Evolutionary conservation across 2,888 invertebrate genomes (phyloP).

Genomic region (Cyaniris semiargus): DNA sequence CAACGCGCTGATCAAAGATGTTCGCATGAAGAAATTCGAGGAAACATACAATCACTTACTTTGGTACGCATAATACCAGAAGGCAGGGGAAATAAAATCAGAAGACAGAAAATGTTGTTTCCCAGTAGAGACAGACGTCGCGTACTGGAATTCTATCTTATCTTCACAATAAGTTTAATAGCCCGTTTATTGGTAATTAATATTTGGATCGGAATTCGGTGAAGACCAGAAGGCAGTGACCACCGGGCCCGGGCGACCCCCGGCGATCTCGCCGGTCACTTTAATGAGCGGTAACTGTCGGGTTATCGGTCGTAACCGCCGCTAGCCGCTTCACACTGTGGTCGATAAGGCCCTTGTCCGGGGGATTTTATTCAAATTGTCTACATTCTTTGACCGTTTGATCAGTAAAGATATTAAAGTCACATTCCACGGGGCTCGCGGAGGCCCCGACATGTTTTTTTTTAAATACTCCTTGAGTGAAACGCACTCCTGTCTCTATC

Average conservation of each 20-base stretch:
- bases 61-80: neutral
- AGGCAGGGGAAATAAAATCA: neutral
- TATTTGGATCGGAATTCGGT: neutral
- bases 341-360: neutral
- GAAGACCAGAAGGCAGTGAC: neutral
- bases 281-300: neutral
- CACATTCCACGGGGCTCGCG: too few species aligned
- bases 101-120: neutral
- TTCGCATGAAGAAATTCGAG: neutral
- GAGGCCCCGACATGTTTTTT: neutral
- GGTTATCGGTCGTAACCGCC: neutral
- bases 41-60: neutral
- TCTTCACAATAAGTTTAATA: neutral
- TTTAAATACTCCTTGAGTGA: neutral
- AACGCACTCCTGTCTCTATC: neutral
- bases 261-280: neutral
- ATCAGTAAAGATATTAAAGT: neutral
- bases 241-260: neutral
- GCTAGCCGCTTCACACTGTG: neutral
- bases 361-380: slow-evolving; percentile 14
- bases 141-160: neutral
- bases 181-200: neutral
- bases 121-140: too few species aligned
- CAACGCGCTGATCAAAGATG: neutral
- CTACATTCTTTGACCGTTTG: neutral